These are phyloP conservation scores for Clanis bilineata DNA, from an alignment of 2,888 invertebrate species.

Conservation along the genomic window DNA sequence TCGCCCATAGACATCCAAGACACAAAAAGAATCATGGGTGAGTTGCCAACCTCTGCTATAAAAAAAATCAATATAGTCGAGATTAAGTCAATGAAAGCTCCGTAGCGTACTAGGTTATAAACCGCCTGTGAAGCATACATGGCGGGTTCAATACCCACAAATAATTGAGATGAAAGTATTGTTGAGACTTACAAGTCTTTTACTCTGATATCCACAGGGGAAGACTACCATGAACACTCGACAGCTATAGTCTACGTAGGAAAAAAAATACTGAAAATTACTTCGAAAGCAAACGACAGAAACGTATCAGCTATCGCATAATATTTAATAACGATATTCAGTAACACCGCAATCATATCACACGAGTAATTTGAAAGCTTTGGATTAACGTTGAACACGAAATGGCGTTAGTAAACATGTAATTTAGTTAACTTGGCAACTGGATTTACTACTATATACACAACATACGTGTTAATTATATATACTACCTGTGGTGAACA, in stretches of 20 bases:
- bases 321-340: background rate
- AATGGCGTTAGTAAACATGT: conserved; percentile 1
- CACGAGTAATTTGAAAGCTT: background rate
- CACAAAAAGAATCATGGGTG: too few species aligned
- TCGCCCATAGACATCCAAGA: too few species aligned
- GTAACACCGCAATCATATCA: background rate
- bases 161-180: background rate
- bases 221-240: too few species aligned
- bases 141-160: too few species aligned
- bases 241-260: background rate
- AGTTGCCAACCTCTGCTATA: too few species aligned
- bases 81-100: too few species aligned
- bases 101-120: too few species aligned
- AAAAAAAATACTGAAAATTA: background rate
- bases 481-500: background rate
- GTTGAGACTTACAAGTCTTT: too few species aligned
- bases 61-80: too few species aligned
- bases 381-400: conserved; percentile 7
- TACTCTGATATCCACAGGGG: too few species aligned
- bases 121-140: too few species aligned
- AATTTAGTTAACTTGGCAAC: background rate
- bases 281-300: background rate
- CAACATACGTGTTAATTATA: background rate
- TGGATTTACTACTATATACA: background rate
- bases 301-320: background rate